These are phyloP conservation scores for Archilochus colubris DNA, from an alignment of 2,113 vertebrate species.

Conservation along the genomic window DNA sequence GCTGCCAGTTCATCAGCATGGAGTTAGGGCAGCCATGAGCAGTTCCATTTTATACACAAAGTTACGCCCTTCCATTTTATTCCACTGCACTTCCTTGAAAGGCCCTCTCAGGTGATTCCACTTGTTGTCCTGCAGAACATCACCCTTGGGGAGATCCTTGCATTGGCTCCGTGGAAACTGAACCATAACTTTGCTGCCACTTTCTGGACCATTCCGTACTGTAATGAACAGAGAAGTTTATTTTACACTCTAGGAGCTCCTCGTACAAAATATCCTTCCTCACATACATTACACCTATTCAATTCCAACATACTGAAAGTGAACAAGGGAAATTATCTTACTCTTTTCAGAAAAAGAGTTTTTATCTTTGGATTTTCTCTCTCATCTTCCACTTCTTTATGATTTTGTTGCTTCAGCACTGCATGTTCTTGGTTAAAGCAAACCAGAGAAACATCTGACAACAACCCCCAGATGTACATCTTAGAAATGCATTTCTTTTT, in stretches of 20 bases:
- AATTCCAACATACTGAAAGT: neutral
- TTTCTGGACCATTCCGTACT: conserved; percentile 97
- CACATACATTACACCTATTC: neutral
- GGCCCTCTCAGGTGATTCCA: conserved; percentile 94
- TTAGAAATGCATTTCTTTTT: neutral
- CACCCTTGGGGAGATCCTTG: conserved; percentile 92
- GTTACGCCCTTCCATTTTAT: conserved; percentile 95
- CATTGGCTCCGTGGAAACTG: conserved; percentile 92
- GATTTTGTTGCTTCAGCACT: neutral
- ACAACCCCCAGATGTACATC: fast-evolving
- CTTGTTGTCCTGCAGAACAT: conserved; percentile 91
- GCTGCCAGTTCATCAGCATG: conserved; percentile 69
- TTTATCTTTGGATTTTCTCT: neutral
- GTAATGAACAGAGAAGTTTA: neutral
- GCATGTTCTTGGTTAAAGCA: neutral
- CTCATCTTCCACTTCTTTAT: neutral
- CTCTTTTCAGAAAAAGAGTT: neutral
- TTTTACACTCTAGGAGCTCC: neutral
- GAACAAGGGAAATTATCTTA: neutral
- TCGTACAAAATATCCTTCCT: neutral
- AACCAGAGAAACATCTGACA: neutral
- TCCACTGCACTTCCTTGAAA: conserved; percentile 93
- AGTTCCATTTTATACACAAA: conserved; percentile 99
- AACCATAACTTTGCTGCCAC: conserved; percentile 93
- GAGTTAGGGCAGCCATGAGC: conserved; percentile 94